Evolutionary conservation across 2,888 invertebrate genomes (phyloP), one percentile per base, ranked within the genome.

Genomic region (Barypeithes pellucidus): DNA sequence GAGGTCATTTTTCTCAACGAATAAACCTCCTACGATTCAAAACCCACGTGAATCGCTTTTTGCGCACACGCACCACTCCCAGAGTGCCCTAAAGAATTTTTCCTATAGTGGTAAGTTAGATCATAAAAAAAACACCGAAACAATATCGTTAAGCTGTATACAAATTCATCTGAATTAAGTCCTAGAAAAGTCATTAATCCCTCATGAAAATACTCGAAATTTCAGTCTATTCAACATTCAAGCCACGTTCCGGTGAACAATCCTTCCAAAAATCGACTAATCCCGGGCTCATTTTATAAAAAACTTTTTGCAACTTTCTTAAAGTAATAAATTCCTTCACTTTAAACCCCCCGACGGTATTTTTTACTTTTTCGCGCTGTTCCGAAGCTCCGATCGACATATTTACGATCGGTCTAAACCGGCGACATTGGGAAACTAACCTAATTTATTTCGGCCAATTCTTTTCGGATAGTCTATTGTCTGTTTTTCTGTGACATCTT

Each of bases 391-490:
- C 77, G 73, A 81, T 81, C 80, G 83, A 82, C 82, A 83, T 83
- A 84, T 84, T 84, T 84, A 84, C 82, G 83, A 82, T 81, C 82
- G 81, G 81, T 80, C 82, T 74, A 79, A 77, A 75, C 78, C 80
- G 80, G 60, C 47, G 77, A 81, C 80, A 81, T 83, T 82, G 81
- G 81, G 79, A 82, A 83, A 81, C 80, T 83, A 82, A 81, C 81
- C 82, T 83, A 84, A 84, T 84, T 84, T 84, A 84, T 84, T 80
- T 82, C 80, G 79, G 81, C 81, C 81, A 83, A 81, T 82, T 81
- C 79, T 77, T 79, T 79, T 77, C 77, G 76, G 69, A 77, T 77
- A 72, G 76, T 73, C 72, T 74, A 77, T 73, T 77, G 76, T 80
- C 76, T 77, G 79, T 79, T 79, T 78, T 78, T 71, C 66, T 24